Percentiles rank a stretch among this genome's conserved stretches.
Conservation (phyloP, 2,797 vertebrate species). For the Tangara arthus region DNA sequence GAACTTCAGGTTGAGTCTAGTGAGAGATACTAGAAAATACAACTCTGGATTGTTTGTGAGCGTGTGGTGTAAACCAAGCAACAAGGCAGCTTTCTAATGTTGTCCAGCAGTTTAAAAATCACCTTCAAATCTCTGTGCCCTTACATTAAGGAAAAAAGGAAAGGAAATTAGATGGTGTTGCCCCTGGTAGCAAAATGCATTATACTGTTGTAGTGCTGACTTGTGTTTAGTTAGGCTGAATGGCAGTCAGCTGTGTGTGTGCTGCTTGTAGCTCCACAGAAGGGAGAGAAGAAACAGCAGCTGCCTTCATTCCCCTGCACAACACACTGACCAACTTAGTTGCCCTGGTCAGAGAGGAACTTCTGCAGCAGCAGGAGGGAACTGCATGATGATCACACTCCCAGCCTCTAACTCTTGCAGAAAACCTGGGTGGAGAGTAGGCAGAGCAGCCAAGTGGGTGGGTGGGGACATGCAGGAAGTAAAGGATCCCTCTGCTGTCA, state of each 20-base stretch:
- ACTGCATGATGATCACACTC: background rate
- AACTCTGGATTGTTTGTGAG: background rate
- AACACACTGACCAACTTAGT: rapidly evolving
- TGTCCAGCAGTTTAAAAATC: background rate
- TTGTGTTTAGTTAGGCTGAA: background rate
- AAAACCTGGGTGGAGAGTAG: constrained; percentile 13
- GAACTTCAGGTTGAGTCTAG: background rate
- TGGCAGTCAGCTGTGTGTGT: background rate
- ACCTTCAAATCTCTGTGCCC: background rate
- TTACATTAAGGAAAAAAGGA: background rate
- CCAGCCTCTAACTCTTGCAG: background rate
- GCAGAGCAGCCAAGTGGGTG: background rate
- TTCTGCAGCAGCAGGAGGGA: background rate
- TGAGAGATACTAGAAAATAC: background rate
- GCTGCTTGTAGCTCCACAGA: background rate
- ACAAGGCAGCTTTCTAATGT: rapidly evolving
- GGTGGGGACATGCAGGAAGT: constrained; percentile 63
- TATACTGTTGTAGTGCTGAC: background rate
- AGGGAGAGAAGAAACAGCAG: background rate
- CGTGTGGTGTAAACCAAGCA: background rate
- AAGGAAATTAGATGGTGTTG: background rate
- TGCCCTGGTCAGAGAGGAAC: no score
- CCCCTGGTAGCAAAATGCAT: background rate
- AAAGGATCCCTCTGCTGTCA: constrained; percentile 32
- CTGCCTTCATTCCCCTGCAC: background rate